Evolutionary conservation across 2,888 invertebrate species (phyloP), one percentile per base, ranked within the genome.

Genomic region (Bugula neritina): DNA sequence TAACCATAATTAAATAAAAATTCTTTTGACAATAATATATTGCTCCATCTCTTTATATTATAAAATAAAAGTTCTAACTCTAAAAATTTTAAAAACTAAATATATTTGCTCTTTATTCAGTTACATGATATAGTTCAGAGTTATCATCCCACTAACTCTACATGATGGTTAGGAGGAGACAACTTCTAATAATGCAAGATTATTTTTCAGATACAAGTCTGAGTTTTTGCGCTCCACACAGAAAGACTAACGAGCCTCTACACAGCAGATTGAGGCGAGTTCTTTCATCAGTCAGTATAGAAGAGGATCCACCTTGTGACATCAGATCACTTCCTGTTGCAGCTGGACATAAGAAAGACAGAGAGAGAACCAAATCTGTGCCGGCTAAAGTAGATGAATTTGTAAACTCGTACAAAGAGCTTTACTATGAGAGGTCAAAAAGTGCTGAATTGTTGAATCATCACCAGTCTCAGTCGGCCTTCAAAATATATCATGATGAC

Each of bases 381-480:
- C 63, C 63, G 3, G 21, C 63, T 31, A 31, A 63, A 31, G 63
- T 63, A 21, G 31, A 25, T 25, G 63, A 63, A 63, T 63, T 63
- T 27, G 27, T 63, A 13, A 27, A 63, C 27, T 63, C 63, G 13
- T 63, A 31, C 63, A 63, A 63, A 31, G 27, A 63, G 31, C 63
- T 5, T 31, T 63, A 34, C 31, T 63, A 63, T 63, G 63, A 63
- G 27, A 63, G 31, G 27, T 63, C 63, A 29, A 63, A 63, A 27
- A 63, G 63, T 31, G 63, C 63, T 29, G 63, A 63, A 63, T 5
- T 63, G 27, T 63, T 63, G 31, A 63, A 63, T 63, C 63, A 63
- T 31, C 63, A 31, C 5, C 31, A 31, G 13, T 13, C 21, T 21
- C 63, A 34, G 13, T 63, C 63, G 10, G 63, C 63, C 21, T 63